Conservation (phyloP, 2,888 invertebrate genomes). For the Pseudococcus viburni region DNA sequence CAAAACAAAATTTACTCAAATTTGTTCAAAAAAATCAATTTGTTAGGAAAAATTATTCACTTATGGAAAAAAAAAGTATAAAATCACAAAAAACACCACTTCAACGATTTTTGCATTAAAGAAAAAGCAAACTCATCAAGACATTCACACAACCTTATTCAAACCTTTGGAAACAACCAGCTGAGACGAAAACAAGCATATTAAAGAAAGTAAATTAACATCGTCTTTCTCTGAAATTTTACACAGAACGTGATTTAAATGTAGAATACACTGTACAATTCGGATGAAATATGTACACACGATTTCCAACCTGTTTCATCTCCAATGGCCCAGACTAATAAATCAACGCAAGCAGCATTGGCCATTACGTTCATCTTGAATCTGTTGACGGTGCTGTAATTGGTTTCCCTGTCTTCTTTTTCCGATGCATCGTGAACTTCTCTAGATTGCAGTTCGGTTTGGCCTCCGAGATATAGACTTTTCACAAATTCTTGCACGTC, state of each 20-base stretch:
- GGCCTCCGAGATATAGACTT: constrained; percentile 90
- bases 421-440: constrained; percentile 86
- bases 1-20: too few species aligned
- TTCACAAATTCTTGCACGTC: constrained; percentile 93
- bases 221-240: not conserved
- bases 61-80: not conserved
- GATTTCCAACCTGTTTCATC: constrained; percentile 90
- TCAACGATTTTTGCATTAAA: not conserved
- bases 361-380: constrained; percentile 97
- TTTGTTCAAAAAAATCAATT: not conserved
- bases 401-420: constrained; percentile 85
- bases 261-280: constrained; percentile 37
- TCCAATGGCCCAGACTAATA: constrained; percentile 97
- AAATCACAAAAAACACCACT: not conserved
- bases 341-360: constrained; percentile 96
- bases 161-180: constrained; percentile 1
- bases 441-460: constrained; percentile 90
- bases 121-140: not conserved
- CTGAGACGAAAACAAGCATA: constrained; percentile 8
- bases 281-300: not conserved
- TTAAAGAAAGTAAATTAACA: not conserved
- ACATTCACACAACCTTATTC: constrained; percentile 13
- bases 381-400: constrained; percentile 86
- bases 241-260: constrained; percentile 35
- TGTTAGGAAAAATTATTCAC: not conserved